phyloP scores from a whole-genome alignment of 2,113 vertebrate genomes.

The Tympanuchus pallidicinctus region DNA sequence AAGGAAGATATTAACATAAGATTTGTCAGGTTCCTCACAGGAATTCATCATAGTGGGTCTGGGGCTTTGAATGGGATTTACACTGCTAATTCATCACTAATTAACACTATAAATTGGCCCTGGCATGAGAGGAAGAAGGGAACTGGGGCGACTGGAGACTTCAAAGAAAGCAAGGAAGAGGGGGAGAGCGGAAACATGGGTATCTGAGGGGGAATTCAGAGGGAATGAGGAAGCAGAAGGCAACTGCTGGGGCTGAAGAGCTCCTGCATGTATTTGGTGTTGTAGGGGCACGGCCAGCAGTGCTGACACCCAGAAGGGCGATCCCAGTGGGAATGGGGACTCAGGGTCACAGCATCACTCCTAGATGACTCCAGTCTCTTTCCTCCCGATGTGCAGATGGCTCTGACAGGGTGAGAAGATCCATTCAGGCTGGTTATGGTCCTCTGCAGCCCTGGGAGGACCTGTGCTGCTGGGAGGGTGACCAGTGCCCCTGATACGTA shows the following conservation, averaged over 20 bases:
- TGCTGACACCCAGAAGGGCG: rapidly evolving
- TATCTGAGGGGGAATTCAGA: neutral
- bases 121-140: neutral
- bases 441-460: rapidly evolving
- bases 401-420: neutral
- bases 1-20: conserved; percentile 66
- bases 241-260: neutral
- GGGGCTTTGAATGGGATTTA: conserved; percentile 58
- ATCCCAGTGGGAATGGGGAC: neutral
- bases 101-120: conserved; percentile 72
- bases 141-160: neutral
- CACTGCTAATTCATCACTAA: conserved; percentile 75
- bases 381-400: neutral
- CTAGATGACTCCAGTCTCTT: neutral
- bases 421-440: neutral
- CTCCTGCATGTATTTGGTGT: neutral
- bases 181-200: neutral
- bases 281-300: neutral
- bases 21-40: conserved; percentile 64
- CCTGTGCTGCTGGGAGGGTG: rapidly evolving
- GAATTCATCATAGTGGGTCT: conserved; percentile 57
- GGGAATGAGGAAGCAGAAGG: neutral
- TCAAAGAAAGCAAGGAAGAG: neutral
- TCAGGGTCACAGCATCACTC: rapidly evolving
- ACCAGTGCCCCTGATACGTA: neutral